Evolutionary conservation across 1,140 invertebrate species (phyloP), one percentile per base, ranked within the genome.

Genomic region (Pomacea maculata): DNA sequence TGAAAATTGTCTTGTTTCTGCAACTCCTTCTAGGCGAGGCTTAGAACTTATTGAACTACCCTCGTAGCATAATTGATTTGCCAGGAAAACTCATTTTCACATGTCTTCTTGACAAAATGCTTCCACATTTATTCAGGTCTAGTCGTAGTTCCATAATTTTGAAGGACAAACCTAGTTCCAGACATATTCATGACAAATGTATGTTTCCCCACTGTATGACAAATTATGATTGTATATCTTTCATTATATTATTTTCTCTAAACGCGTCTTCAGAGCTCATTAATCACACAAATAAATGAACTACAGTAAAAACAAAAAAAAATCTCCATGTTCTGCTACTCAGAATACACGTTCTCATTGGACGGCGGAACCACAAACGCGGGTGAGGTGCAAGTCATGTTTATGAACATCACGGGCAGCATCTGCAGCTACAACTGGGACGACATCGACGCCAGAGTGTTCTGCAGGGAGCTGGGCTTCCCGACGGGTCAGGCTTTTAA

Each of bases 351-450:
- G 2, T 45, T 45, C 34, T 45, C 6, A 45, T 6, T 45, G 34
- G 3, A 45, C 34, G 25, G 25, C 25, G 25, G 25, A 45, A 45
- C 6, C 34, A 45, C 25, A 25, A 25, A 6, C 75, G 81, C 83
- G 19, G 88, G 89, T 3, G 73, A 80, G 63, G 79, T 89, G 12
- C 80, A 81, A 29, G n/a, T 88, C n/a, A 83, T 65, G 1, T 88
- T 84, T 72, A 78, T 85, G 12, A 82, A 81, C 17, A 79, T 85
- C 3, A 82, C 81, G 61, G 89, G 89, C 54, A 45, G 78, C 25
- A 85, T 90, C 55, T 90, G 89, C 80, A 82, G 64, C 73, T 84
- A 87, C 73, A 83, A 77, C 11, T 89, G 87, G 86, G 83, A 86
- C 76, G 83, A 88, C 63, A 78, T n/a, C 7, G 85, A 85, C 80